Base-by-base conservation (phyloP, 2,888 invertebrate genomes). In the Leptopilina drosophilae region DNA sequence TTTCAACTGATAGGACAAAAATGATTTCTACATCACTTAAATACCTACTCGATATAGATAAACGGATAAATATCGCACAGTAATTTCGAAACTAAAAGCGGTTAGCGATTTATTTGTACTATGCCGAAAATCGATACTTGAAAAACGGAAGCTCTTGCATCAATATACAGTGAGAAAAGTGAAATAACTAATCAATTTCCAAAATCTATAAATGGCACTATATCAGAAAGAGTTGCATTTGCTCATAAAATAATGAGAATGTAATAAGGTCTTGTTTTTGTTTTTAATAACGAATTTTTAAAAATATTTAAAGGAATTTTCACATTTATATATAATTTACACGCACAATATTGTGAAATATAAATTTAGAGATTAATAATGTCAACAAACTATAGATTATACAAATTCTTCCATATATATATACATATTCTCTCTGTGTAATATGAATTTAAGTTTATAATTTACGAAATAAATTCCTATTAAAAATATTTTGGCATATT, bases 11-110 rank as follows among this genome's bases (percentile, higher is more conserved):
- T 69, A 26, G 26, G 46, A 12, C 49, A 2, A 7, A 5, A 2
- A 46, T 20, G 20, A 62, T 62, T 62, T 62, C 8, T 59, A n/a
- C 62, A 20, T 62, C 62, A 8, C 62, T 20, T 3, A 8, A 7
- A 62, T 9, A 20, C 9, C 20, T 62, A 20, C 33, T 5, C 2
- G 62, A 12, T 49, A 20, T 49, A 20, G 49, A 15, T 15, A 11
- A 67, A 15, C n/a, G 40, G 5, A 66, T 66, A 66, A 66, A 67
- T 67, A 26, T 67, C 67, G 9, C 67, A n/a, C 15, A 67, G 49
- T 67, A 46, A 67, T 20, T 67, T 49, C 46, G 49, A 67, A 67
- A 67, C 67, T 67, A 46, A 49, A 14, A 67, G 62, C 62, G 62
- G 20, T 62, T 67, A 33, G 53, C 14, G 8, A 33, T 73, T 73